Conservation (phyloP, 2,113 vertebrate species). For the Sebastes schlegelii region DNA sequence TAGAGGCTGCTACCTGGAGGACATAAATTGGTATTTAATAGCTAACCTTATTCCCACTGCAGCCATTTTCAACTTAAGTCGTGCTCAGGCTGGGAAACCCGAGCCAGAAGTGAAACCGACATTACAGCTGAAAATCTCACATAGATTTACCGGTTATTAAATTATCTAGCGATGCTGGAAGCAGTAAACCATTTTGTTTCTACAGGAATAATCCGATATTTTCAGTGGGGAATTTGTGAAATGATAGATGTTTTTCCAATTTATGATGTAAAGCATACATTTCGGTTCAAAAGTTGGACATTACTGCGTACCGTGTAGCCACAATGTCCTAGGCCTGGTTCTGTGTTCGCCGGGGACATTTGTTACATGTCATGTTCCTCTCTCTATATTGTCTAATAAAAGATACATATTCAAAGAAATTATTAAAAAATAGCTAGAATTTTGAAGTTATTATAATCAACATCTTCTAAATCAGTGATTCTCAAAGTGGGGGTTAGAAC, state of each 20-base stretch:
- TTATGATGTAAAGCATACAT: neutral
- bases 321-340: neutral
- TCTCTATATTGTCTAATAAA: neutral
- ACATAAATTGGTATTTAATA: constrained; percentile 64
- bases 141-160: constrained; percentile 35
- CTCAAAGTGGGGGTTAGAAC: too few relatives aligned
- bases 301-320: too few relatives aligned
- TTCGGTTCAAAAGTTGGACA: neutral
- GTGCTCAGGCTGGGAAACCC: constrained; percentile 45
- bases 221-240: neutral
- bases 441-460: neutral
- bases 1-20: constrained; percentile 55
- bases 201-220: neutral
- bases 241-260: constrained; percentile 1
- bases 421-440: neutral
- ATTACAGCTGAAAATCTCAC: constrained; percentile 29
- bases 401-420: neutral
- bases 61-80: constrained; percentile 66
- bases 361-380: neutral
- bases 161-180: constrained; percentile 12
- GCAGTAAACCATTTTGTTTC: constrained; percentile 24
- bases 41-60: constrained; percentile 60
- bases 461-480: too few relatives aligned
- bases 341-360: too few relatives aligned
- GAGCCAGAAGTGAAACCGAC: constrained; percentile 32